Evolutionary conservation across 2,888 invertebrate genomes (phyloP).

Genomic region (Andrena bicolor): DNA sequence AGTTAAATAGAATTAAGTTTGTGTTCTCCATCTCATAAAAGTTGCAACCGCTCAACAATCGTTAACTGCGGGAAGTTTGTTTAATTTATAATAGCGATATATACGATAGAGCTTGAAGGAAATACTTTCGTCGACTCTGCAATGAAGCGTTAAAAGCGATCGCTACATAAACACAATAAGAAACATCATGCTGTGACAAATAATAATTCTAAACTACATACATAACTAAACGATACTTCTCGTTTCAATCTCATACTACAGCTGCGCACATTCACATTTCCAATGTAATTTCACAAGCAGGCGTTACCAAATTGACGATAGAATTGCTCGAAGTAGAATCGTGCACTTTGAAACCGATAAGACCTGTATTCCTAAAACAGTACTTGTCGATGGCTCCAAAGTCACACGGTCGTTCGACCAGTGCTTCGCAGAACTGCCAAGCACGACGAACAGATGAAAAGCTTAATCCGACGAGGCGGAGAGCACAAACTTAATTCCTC

Average conservation of each 20-base stretch:
- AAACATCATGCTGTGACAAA: not conserved
- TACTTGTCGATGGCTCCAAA: not conserved
- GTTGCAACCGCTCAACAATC: not conserved
- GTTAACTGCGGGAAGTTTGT: not conserved
- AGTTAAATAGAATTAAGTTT: slow-evolving; percentile 23
- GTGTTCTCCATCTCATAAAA: slow-evolving; percentile 35
- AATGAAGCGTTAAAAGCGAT: no score
- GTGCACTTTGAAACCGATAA: not conserved
- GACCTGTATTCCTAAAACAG: not conserved
- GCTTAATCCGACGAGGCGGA: slow-evolving; percentile 7
- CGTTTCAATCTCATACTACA: not conserved
- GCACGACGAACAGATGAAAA: not conserved
- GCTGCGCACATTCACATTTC: not conserved
- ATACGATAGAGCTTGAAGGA: no score
- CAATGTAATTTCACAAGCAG: not conserved
- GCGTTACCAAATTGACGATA: not conserved
- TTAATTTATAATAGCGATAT: no score
- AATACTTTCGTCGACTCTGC: no score
- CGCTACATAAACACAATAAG: not conserved
- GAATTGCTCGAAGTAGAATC: not conserved
- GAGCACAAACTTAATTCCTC: slow-evolving; percentile 42
- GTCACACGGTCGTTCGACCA: not conserved
- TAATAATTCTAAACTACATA: not conserved
- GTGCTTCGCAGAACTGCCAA: not conserved
- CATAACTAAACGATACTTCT: not conserved